Evolutionary conservation across 2,113 vertebrate genomes (phyloP).

Genomic region (Leptobrachium leishanense): DNA sequence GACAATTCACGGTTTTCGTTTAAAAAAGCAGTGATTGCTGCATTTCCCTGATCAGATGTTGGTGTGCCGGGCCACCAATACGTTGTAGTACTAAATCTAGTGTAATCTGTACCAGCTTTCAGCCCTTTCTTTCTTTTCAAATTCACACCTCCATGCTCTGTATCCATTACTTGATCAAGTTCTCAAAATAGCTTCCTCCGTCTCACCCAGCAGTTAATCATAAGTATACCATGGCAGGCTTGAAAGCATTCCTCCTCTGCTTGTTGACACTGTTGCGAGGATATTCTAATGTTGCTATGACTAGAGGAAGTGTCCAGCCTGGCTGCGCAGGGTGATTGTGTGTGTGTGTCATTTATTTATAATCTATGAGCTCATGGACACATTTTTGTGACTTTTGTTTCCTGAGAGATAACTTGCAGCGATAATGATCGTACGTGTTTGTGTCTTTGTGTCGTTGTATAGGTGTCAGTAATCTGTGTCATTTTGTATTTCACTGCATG

Average conservation of each 20-base stretch:
- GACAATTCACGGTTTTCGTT: no score
- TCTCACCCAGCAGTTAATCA: constrained; percentile 25
- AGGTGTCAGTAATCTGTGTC: no score
- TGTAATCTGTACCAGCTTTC: not conserved
- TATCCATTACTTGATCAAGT: constrained; percentile 20
- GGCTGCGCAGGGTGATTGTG: not conserved
- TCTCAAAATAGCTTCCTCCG: constrained; percentile 10
- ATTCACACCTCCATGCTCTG: not conserved
- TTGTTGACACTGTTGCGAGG: constrained; percentile 30
- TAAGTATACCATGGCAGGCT: constrained; percentile 11
- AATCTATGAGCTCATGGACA: not conserved
- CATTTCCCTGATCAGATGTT: not conserved
- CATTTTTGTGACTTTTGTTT: not conserved
- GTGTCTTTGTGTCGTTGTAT: no score
- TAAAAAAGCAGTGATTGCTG: no score
- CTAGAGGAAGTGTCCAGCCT: constrained; percentile 36
- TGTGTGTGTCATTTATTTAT: constrained; percentile 2
- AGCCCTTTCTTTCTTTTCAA: constrained; percentile 1
- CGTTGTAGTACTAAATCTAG: not conserved
- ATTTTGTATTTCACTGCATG: no score
- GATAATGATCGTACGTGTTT: no score
- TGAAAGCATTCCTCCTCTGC: constrained; percentile 27
- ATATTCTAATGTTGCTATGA: constrained; percentile 31
- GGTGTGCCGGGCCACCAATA: not conserved
- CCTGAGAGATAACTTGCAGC: not conserved